phyloP scores from a whole-genome alignment of 2,888 invertebrate genomes.

The Nomada flava region DNA sequence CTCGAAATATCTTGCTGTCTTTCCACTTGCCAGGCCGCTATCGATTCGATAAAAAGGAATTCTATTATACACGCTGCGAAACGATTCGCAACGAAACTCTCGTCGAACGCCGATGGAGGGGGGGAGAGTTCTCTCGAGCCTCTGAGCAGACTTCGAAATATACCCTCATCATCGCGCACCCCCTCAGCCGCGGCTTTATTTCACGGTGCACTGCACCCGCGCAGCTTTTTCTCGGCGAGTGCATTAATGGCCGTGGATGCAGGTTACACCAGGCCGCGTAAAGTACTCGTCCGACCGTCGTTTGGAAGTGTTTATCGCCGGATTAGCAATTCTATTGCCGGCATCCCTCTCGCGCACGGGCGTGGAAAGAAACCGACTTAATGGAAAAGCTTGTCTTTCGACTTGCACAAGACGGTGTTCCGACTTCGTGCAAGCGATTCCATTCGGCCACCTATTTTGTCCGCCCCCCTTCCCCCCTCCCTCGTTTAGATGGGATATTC shows the following conservation, averaged over 20 bases:
- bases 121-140: not conserved
- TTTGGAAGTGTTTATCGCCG: constrained; percentile 78
- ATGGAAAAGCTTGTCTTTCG: constrained; percentile 59
- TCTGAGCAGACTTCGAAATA: constrained; percentile 21
- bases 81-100: constrained; percentile 1
- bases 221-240: constrained; percentile 52
- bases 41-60: not conserved
- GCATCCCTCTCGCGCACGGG: constrained; percentile 48
- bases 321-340: constrained; percentile 81
- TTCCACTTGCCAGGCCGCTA: too few relatives aligned
- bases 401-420: constrained; percentile 12
- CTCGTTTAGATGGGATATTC: not conserved
- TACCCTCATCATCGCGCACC: constrained; percentile 37
- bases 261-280: constrained; percentile 58
- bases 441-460: constrained; percentile 3
- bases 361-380: constrained; percentile 49
- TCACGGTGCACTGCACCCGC: constrained; percentile 51
- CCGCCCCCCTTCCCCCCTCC: not conserved
- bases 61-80: not conserved
- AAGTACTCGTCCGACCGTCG: constrained; percentile 61
- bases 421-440: constrained; percentile 38
- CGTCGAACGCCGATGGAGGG: constrained; percentile 13
- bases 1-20: too few relatives aligned
- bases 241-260: constrained; percentile 63
- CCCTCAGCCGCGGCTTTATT: constrained; percentile 45